phyloP scores from a whole-genome alignment of 2,888 invertebrate genomes.

The Sesamia inferens region DNA sequence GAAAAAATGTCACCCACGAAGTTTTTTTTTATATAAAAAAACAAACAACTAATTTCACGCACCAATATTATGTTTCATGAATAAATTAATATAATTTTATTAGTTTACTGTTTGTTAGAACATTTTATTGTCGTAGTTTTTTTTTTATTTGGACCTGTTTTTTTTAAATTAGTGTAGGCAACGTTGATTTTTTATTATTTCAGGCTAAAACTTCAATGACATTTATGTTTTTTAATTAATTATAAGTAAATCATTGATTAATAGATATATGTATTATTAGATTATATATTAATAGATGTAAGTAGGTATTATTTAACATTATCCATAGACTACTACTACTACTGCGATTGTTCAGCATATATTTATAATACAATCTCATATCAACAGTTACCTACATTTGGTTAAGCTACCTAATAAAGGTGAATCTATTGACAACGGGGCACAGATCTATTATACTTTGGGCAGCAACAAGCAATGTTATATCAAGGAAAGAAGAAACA shows the following conservation, averaged over 20 bases:
- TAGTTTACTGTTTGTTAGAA: constrained; percentile 46
- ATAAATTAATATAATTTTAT: constrained; percentile 72
- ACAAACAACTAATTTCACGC: constrained; percentile 79
- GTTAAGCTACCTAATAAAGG: neutral
- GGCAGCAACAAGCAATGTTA: neutral
- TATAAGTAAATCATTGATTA: too few species aligned
- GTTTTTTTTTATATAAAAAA: constrained; percentile 68
- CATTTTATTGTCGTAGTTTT: constrained; percentile 19
- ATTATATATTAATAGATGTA: too few species aligned
- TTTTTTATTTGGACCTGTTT: constrained; percentile 35
- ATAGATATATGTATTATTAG: too few species aligned
- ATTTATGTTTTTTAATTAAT: neutral
- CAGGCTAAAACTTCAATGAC: too few species aligned
- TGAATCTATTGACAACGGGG: neutral
- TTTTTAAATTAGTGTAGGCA: constrained; percentile 27
- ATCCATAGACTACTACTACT: too few species aligned
- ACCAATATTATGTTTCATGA: constrained; percentile 73
- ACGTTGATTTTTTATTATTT: constrained; percentile 14
- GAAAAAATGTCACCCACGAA: constrained; percentile 86
- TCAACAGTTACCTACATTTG: neutral
- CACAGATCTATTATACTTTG: neutral
- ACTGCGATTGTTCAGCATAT: too few species aligned
- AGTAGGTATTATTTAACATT: neutral
- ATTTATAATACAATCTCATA: too few species aligned
- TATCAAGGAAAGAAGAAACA: neutral